phyloP scores from a whole-genome alignment of 2,113 vertebrate species.

The Forbesichthys papilliferus region DNA sequence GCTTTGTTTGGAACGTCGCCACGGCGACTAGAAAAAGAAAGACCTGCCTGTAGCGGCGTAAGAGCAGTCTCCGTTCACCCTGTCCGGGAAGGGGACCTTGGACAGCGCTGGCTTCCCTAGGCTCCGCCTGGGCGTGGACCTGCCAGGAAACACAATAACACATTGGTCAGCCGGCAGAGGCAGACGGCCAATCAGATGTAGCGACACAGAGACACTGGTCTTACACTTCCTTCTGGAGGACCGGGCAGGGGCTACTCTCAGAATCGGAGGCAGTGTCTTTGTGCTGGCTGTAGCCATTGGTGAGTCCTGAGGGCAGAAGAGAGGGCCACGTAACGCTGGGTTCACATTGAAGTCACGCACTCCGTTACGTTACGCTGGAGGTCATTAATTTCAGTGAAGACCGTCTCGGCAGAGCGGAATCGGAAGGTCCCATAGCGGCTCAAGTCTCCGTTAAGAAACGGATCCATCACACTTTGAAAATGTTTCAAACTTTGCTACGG shows the following conservation, averaged over 20 bases:
- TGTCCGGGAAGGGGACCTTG: slow-evolving; percentile 87
- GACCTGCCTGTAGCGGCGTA: slow-evolving; percentile 80
- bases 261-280: slow-evolving; percentile 83
- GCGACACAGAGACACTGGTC: neutral
- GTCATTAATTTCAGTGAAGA: too few species aligned
- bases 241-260: slow-evolving; percentile 78
- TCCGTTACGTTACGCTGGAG: too few species aligned
- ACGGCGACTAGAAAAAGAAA: neutral
- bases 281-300: slow-evolving; percentile 86
- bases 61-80: slow-evolving; percentile 87
- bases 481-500: too few species aligned
- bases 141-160: slow-evolving; percentile 62
- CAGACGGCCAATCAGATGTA: neutral
- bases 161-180: neutral
- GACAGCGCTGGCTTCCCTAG: slow-evolving; percentile 95
- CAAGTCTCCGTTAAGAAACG: too few species aligned
- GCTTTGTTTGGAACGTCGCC: neutral
- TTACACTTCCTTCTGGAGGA: slow-evolving; percentile 86
- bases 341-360: too few species aligned
- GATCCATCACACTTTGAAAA: too few species aligned
- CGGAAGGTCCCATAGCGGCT: too few species aligned
- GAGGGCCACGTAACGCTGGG: neutral
- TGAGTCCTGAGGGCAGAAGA: slow-evolving; percentile 77
- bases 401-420: too few species aligned
- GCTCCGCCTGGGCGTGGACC: slow-evolving; percentile 85